Conservation (phyloP, 2,797 vertebrate species). For the Coregonus sp. region DNA sequence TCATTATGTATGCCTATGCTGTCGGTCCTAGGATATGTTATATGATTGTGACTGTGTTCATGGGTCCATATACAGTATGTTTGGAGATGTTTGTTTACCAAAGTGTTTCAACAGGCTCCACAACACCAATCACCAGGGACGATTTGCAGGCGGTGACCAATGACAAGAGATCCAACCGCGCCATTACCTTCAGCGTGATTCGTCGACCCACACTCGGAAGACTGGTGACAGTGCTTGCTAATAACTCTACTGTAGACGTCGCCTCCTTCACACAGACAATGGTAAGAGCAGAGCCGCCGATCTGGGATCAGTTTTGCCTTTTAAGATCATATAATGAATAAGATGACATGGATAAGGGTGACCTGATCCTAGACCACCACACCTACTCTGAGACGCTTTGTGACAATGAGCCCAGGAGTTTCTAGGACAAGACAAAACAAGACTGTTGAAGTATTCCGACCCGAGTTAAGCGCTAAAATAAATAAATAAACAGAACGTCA, state of each 20-base stretch:
- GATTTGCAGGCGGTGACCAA: constrained; percentile 84
- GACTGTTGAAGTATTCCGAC: too few species aligned
- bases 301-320: not conserved
- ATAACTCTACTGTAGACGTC: constrained; percentile 75
- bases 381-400: not conserved
- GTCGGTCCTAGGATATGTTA: too few species aligned
- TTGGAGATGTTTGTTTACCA: not conserved
- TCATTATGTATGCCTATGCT: too few species aligned
- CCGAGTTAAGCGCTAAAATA: too few species aligned
- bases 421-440: too few species aligned
- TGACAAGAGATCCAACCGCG: constrained; percentile 80
- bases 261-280: constrained; percentile 85
- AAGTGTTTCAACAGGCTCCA: constrained; percentile 71
- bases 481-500: too few species aligned
- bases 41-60: too few species aligned
- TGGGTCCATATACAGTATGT: too few species aligned
- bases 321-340: not conserved
- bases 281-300: constrained; percentile 74
- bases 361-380: not conserved
- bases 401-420: too few species aligned
- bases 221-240: constrained; percentile 70
- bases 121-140: constrained; percentile 74
- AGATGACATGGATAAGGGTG: not conserved
- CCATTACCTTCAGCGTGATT: constrained; percentile 77
- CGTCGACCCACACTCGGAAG: constrained; percentile 81